phyloP scores from a whole-genome alignment of 1,140 invertebrate genomes.

The Pygmarrhopalites habei region DNA sequence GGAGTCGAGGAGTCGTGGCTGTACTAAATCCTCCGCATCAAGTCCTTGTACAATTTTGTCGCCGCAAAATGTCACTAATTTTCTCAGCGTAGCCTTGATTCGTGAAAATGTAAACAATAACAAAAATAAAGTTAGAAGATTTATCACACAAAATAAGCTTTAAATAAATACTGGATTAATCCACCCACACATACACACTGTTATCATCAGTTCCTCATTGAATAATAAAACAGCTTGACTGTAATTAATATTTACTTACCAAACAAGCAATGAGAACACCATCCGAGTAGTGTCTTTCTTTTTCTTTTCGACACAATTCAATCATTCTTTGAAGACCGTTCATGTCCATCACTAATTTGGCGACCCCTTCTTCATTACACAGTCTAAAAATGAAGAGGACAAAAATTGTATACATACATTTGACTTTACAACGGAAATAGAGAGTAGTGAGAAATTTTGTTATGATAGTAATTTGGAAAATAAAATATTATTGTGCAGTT shows the following conservation, averaged over 20 bases:
- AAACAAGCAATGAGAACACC: constrained; percentile 64
- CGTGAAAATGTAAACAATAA: not conserved
- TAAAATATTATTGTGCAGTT: too few relatives aligned
- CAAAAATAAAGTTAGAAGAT: too few relatives aligned
- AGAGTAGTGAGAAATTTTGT: not conserved
- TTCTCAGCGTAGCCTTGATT: constrained; percentile 59
- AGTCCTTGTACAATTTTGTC: constrained; percentile 48
- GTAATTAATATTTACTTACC: constrained; percentile 57
- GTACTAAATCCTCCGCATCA: constrained; percentile 55
- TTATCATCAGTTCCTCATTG: too few relatives aligned
- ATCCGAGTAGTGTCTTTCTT: constrained; percentile 63
- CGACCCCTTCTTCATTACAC: constrained; percentile 62
- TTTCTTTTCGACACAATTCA: constrained; percentile 59
- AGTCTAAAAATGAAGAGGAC: constrained; percentile 49
- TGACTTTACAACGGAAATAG: too few relatives aligned
- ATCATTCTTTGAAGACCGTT: constrained; percentile 69
- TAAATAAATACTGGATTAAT: too few relatives aligned
- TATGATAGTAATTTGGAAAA: too few relatives aligned
- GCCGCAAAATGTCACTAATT: constrained; percentile 56
- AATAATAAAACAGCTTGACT: too few relatives aligned
- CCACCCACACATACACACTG: too few relatives aligned
- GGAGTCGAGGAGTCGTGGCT: constrained; percentile 59
- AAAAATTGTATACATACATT: too few relatives aligned
- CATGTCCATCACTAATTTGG: constrained; percentile 61
- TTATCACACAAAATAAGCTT: too few relatives aligned